These are phyloP conservation scores for Psammodynastes pulverulentus DNA, from an alignment of 2,113 vertebrate species.

Conservation along the genomic window DNA sequence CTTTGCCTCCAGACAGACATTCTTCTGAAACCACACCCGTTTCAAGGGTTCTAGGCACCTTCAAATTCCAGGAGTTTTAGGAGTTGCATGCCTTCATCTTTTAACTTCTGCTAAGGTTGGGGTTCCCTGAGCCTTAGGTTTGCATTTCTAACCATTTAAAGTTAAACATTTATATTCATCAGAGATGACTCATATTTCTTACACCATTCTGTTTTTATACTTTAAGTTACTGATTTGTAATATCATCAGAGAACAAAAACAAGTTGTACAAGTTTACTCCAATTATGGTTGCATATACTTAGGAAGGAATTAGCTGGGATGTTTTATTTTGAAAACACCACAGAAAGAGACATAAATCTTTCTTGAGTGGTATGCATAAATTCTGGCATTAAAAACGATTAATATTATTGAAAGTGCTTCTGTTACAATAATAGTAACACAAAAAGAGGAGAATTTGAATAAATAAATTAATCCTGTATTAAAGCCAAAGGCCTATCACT, in stretches of 20 bases:
- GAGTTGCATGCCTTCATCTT: neutral
- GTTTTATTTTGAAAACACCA: neutral
- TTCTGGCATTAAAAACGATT: neutral
- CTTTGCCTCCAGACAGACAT: constrained; percentile 46
- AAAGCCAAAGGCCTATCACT: neutral
- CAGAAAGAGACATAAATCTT: neutral
- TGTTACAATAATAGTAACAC: neutral
- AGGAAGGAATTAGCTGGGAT: neutral
- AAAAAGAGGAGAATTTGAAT: neutral
- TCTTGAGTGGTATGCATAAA: neutral
- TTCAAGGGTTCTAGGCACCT: neutral
- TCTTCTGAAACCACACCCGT: constrained; percentile 48
- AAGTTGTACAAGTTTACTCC: neutral
- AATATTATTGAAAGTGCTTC: neutral
- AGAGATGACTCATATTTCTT: neutral
- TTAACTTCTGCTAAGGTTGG: neutral
- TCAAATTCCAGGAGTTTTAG: neutral
- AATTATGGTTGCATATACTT: neutral
- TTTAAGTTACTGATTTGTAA: neutral
- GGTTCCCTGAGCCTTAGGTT: neutral
- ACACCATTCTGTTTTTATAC: neutral
- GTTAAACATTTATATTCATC: neutral
- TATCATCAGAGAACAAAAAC: neutral
- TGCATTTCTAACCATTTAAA: neutral
- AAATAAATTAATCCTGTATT: neutral